Base-by-base conservation (phyloP, 2,113 vertebrate species). In the Rhegmatorhina hoffmannsi region DNA sequence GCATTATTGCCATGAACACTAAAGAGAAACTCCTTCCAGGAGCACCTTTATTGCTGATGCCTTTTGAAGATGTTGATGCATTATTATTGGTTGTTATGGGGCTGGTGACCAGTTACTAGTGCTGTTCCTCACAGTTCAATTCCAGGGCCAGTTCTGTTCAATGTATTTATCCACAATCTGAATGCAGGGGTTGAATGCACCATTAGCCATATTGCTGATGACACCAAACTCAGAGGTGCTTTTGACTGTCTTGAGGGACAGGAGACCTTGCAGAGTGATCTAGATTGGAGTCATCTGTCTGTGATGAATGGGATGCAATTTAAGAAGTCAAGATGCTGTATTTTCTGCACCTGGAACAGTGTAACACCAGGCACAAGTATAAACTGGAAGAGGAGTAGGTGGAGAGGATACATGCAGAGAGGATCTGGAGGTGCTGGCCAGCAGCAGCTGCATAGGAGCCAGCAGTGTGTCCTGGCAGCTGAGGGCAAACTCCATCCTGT, bases 31-130 rank as follows among this genome's bases (percentile, higher is more conserved):
- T 67, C 55, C 7, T 69, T 66, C 40, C 17, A 59, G 73, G 55
- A 74, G 33, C 36, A 23, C 0, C 0, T 64, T 79, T 55, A 11
- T 11, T 66, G 13, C 7, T 60, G 53, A 38, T 53, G 11, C 7
- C 17, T 64, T 92, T 87, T 55, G 58, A 77, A 83, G 58, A 53
- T 26, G 11, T 29, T 46, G 15, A 6, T 73, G 25, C 19, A 4
- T 70, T 84, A 26, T 13, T 69, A 6, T 78, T 66, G 20, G 8
- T 25, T 66, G 10, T 59, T 85, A 24, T 0, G 0, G 46, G 28
- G n/a, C 49, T 87, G 64, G 11, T 2, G 17, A 29, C 26, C 0
- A 0, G 16, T 53, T 28, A 24, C 11, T 28, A 50, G 25, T 3
- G 7, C 15, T 73, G 26, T 34, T 90, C 33, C 24, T 64, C 70